Base-by-base conservation (phyloP, 2,888 invertebrate species). In the Nomada ruficornis region DNA sequence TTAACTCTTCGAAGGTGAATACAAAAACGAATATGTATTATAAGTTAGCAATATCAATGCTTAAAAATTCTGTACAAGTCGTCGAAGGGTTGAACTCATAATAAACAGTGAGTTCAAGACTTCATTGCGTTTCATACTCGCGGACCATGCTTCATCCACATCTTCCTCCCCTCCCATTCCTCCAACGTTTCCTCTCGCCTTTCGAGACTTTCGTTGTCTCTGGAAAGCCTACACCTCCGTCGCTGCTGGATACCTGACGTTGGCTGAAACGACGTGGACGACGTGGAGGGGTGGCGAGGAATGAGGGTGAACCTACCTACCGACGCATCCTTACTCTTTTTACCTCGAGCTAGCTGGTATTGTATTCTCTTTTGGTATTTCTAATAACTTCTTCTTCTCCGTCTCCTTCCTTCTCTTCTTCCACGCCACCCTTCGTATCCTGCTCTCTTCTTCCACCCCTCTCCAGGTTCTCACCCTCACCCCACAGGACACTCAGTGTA, bases 371-470 rank as follows among this genome's bases (percentile, higher is more conserved):
- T 88, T 85, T 82, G 84, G 88, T 85, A 88, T 87, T 92, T 92
- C 91, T 92, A 92, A 91, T 92, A 92, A 92, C 91, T 91, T 92
- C 90, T 89, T 87, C 84, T 83, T 88, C 90, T 92, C 91, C 90
- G 89, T 86, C 84, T 84, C 86, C 83, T 82, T 77, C 80, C 81
- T 74, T 75, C 60, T 67, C 68, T 57, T 26, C 77, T 71, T 18
- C 54, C 62, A 29, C 26, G 62, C 71, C 52, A 73, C 73, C 73
- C 29, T 52, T 54, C 13, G n/a, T 47, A 44, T 63, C 65, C 36
- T 13, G 10, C 26, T 42, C 67, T 50, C 63, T 52, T 50, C 44
- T 57, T 50, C 57, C 59, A 54, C 36, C 65, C 57, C 15, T 11
- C 44, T 20, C 77, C 10, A 4, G 36, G 36, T 9, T 15, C 29